Base-by-base conservation (phyloP, 2,888 invertebrate species). In the Phasia obesa region DNA sequence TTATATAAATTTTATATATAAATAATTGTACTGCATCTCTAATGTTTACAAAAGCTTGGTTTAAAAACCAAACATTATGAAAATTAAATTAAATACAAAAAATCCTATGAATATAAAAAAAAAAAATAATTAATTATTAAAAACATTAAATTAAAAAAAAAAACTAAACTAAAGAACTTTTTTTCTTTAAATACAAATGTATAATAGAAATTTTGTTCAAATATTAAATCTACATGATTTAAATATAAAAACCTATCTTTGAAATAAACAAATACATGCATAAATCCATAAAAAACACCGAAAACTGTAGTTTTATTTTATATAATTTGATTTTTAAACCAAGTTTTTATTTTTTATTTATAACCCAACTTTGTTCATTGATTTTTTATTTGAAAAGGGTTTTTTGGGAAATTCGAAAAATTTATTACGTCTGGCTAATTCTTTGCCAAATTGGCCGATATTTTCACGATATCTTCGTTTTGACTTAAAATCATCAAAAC, bases 281-380 rank as follows among this genome's bases (percentile, higher is more conserved):
- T 62, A 76, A 71, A 83, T 11, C 47, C 17, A 21, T 38, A 65
- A 53, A 9, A 47, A 42, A 53, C 19, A 57, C 0, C 51, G 17
- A 49, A 38, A 35, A 27, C 15, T 70, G 67, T 76, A 62, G 75
- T 84, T 84, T 76, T 60, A 80, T 76, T 80, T 13, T 73, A n/a
- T 75, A 49, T 78, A 57, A 53, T 80, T 80, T 84, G 71, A 51
- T 73, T 84, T 75, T 86, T 84, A 77, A 84, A 69, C 86, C 87
- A 86, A 86, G 86, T 85, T 84, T 85, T 85, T 85, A 81, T 85
- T 84, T 84, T 78, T 81, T 69, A n/a, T 38, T 19, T 44, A 42
- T 21, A 31, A 49, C 17, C 9, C 13, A 1, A 49, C 7, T 59
- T 49, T 31, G 23, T n/a, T n/a, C n/a, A n/a, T n/a, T n/a, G n/a